These are phyloP conservation scores for Neopipo cinnamomea DNA, from an alignment of 2,113 vertebrate genomes.

Conservation along the genomic window DNA sequence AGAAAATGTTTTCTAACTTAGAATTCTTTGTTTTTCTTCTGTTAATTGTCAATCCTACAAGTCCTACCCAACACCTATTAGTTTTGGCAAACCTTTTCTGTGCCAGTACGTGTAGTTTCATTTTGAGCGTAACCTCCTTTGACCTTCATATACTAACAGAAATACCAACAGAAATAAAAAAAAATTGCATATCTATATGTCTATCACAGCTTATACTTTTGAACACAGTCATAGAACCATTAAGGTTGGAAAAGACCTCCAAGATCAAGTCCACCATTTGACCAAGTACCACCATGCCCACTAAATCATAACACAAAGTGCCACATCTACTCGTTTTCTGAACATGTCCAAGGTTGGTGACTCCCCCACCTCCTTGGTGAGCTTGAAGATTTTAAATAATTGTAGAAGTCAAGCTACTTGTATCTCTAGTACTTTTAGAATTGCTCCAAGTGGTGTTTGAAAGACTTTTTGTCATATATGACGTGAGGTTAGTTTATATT, in stretches of 20 bases:
- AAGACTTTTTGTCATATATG: neutral
- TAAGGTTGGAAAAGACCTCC: neutral
- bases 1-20: neutral
- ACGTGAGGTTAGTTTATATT: neutral
- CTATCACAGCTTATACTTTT: neutral
- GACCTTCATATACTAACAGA: neutral
- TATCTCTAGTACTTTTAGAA: neutral
- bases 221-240: neutral
- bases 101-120: neutral
- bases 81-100: neutral
- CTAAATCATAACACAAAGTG: neutral
- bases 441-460: neutral
- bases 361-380: neutral
- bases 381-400: neutral
- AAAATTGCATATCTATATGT: neutral
- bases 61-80: neutral
- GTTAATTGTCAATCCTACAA: neutral
- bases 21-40: neutral
- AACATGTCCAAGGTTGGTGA: neutral
- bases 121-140: neutral
- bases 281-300: neutral
- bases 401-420: neutral
- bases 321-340: neutral
- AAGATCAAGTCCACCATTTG: neutral
- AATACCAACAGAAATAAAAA: neutral